phyloP scores from a whole-genome alignment of 1,140 invertebrate species.

The Ceratina australensis region DNA sequence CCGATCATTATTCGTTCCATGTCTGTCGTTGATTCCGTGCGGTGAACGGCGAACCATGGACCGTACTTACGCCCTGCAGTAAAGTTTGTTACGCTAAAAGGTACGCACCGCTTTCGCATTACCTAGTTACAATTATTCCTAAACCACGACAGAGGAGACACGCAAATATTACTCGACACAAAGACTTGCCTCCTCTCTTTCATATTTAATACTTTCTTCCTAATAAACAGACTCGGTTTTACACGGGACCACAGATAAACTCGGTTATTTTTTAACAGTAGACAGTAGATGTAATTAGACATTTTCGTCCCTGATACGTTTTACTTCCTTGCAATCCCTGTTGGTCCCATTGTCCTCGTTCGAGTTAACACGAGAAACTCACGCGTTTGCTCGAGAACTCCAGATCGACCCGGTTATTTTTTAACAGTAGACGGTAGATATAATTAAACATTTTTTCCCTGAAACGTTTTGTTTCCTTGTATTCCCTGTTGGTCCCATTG shows the following conservation, averaged over 20 bases:
- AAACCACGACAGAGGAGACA: neutral
- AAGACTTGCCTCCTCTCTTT: neutral
- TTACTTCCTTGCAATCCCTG: too few relatives aligned
- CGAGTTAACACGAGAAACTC: too few relatives aligned
- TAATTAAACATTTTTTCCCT: neutral
- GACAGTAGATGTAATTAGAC: constrained; percentile 21
- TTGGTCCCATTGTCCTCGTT: too few relatives aligned
- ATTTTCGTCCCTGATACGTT: too few relatives aligned
- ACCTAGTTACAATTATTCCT: constrained; percentile 21
- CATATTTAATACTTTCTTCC: neutral
- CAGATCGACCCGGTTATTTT: constrained; percentile 20
- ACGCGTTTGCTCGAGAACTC: too few relatives aligned
- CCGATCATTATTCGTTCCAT: constrained; percentile 32
- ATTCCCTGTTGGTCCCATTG: too few relatives aligned
- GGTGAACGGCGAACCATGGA: constrained; percentile 31
- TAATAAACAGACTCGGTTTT: neutral
- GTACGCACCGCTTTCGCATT: constrained; percentile 53
- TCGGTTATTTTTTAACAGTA: constrained; percentile 16
- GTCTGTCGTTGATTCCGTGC: neutral
- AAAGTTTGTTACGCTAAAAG: constrained; percentile 43
- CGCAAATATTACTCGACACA: neutral
- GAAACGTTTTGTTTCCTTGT: too few relatives aligned
- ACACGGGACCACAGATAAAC: constrained; percentile 15
- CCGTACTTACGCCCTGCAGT: constrained; percentile 38
- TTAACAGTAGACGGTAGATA: constrained; percentile 22